A percentile compares a stretch with the other conserved stretches of the same genome.
Evolutionary conservation across 2,797 vertebrate species (phyloP).

Genomic region (Chelonia mydas): DNA sequence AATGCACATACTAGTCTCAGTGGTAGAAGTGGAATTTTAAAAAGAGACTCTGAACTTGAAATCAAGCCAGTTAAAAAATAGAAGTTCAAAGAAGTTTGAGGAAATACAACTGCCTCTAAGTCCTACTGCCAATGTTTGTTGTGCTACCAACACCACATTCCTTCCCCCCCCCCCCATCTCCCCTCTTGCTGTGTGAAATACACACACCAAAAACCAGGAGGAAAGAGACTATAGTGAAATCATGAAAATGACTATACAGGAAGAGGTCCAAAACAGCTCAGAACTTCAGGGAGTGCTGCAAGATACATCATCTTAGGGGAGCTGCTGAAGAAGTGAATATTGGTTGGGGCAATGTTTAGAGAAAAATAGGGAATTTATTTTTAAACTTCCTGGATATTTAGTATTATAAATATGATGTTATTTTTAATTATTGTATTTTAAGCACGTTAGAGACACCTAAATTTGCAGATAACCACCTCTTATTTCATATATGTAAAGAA

Average conservation of each 20-base stretch:
- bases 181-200: not conserved
- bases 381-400: not conserved
- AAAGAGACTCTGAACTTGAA: not conserved
- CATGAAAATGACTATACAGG: not conserved
- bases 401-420: not conserved
- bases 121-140: not conserved
- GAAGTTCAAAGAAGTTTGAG: conserved; percentile 1
- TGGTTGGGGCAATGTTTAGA: not conserved
- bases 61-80: not conserved
- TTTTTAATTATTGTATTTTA: conserved; percentile 3
- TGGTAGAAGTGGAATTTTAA: conserved; percentile 26
- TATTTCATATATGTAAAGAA: not conserved
- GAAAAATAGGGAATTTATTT: not conserved
- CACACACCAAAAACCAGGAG: not conserved
- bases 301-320: not conserved
- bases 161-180: not conserved
- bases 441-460: conserved; percentile 10
- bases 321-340: not conserved
- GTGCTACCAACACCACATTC: not conserved
- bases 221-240: not conserved
- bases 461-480: conserved; percentile 10
- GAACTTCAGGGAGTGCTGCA: not conserved
- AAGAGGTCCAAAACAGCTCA: not conserved
- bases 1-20: not conserved
- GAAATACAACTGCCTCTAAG: not conserved